Base-by-base conservation (phyloP, 2,113 vertebrate species). In the Cheilinus undulatus region DNA sequence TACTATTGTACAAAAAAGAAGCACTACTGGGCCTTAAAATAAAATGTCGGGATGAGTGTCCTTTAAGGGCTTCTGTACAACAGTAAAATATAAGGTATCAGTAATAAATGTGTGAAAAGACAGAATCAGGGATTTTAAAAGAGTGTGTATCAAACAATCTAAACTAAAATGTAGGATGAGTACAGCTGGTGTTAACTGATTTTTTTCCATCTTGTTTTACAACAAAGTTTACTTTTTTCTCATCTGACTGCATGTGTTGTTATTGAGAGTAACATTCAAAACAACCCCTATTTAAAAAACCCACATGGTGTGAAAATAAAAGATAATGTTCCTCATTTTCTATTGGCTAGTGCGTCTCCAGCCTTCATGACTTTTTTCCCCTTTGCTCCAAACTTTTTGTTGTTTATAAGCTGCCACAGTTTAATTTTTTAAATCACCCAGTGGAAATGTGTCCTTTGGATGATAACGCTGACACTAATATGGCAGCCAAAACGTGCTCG, bases 391-490 rank as follows among this genome's bases (percentile, higher is more conserved):
- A 60, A 70, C 49, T 51, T 59, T 45, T 28, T 45, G 40, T 80
- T 76, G 51, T 74, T 60, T 48, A 24, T 23, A 30, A 54, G 46
- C 48, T 74, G 66, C 58, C 40, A 30, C 28, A 57, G 42, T 72
- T 69, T 9, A 3, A 30, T 74, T 59, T 76, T 73, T 82, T 38
- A 65, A 82, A 85, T 64, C 73, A 61, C 66, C 61, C 61, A 71
- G 75, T 73, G 74, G 63, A 88, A 86, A 86, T 84, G 75, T 85
- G 73, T 84, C 82, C 71, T 76, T 79, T 83, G 69, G 74, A 81
- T 82, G 83, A 87, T 80, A 86, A 82, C 73, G 73, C 51, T 76
- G 80, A 83, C 85, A 82, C 30, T 83, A 82, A 78, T 77, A 76
- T 72, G 69, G 77, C 80, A 87, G 84, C 78, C 42, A 73, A 80